Conservation (phyloP, 2,797 vertebrate genomes). For the Peromyscus attwateri region DNA sequence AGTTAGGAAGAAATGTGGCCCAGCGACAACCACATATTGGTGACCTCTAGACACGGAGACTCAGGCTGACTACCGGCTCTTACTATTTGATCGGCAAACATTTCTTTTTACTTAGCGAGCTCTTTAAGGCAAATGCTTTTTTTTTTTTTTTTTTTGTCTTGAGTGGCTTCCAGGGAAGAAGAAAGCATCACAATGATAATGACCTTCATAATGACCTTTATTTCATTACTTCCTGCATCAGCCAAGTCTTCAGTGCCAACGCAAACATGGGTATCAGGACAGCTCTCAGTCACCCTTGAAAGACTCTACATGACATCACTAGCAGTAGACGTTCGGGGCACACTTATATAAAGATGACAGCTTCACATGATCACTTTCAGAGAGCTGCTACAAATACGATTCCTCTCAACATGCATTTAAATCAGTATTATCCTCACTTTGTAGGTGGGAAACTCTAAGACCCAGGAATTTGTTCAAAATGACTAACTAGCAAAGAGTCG, state of each 20-base stretch:
- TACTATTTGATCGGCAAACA: background rate
- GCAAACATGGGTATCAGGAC: slow-evolving; percentile 9
- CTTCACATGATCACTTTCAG: background rate
- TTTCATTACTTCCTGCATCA: background rate
- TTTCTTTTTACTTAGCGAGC: background rate
- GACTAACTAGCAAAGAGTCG: background rate
- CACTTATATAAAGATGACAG: background rate
- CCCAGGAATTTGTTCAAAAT: slow-evolving; percentile 37
- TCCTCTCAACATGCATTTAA: background rate
- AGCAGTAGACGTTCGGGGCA: background rate
- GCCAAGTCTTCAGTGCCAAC: background rate
- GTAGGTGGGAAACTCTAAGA: slow-evolving; percentile 14
- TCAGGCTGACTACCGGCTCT: background rate
- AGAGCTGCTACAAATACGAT: background rate
- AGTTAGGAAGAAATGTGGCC: slow-evolving; percentile 7
- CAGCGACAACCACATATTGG: background rate
- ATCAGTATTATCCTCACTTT: background rate
- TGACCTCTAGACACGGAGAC: background rate
- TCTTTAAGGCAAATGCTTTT: slow-evolving; percentile 11
- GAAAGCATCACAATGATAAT: background rate
- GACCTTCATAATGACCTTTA: background rate
- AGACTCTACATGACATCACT: background rate
- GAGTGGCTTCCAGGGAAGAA: background rate
- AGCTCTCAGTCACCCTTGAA: background rate
- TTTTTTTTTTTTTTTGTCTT: background rate